Conservation (phyloP, 2,888 invertebrate species). For the Asteroscopus sphinx region DNA sequence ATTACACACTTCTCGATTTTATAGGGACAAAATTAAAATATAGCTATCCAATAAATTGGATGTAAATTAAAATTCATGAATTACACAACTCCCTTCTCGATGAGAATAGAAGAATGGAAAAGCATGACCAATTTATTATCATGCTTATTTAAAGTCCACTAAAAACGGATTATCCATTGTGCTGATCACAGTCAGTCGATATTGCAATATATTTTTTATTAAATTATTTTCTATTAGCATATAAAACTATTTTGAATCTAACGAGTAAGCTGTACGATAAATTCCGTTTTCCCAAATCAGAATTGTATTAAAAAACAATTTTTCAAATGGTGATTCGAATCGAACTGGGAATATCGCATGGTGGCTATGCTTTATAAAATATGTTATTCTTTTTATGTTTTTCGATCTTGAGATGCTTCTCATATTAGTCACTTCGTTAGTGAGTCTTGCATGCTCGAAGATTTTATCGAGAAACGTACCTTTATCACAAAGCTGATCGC, state of each 20-base stretch:
- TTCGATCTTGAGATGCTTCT: constrained; percentile 48
- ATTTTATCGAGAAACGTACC: constrained; percentile 43
- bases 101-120: constrained; percentile 1
- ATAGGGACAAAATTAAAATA: constrained; percentile 10
- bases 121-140: neutral
- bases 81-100: constrained; percentile 2
- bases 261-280: constrained; percentile 9
- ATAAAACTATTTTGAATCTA: constrained; percentile 7
- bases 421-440: constrained; percentile 49
- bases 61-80: constrained; percentile 15
- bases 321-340: constrained; percentile 37
- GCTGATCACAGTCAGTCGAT: constrained; percentile 11
- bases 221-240: constrained; percentile 22
- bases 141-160: neutral
- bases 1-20: constrained; percentile 3
- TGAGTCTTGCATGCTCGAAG: constrained; percentile 45
- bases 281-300: constrained; percentile 18
- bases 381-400: too few species aligned
- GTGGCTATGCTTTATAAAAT: constrained; percentile 36
- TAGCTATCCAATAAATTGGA: neutral
- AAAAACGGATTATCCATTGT: constrained; percentile 8
- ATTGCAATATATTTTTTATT: constrained; percentile 13
- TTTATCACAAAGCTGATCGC: constrained; percentile 40
- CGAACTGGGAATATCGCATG: constrained; percentile 26
- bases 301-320: constrained; percentile 18